Percentiles rank a stretch among this genome's conserved stretches.
These are phyloP conservation scores for Dufourea novaeangliae DNA, from an alignment of 1,140 invertebrate species.

Conservation along the genomic window DNA sequence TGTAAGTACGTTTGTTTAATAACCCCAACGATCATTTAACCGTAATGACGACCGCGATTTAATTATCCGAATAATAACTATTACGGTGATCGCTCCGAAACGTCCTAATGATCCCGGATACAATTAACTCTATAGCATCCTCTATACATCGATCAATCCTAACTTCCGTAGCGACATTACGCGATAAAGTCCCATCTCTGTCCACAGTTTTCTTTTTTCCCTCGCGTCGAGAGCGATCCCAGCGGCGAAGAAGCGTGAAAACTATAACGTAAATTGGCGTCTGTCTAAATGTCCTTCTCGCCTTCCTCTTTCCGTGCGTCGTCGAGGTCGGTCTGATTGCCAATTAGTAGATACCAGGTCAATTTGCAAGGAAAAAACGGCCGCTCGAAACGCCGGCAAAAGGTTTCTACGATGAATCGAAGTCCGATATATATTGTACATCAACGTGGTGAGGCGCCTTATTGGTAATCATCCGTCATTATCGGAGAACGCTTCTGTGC, in stretches of 20 bases:
- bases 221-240: neutral
- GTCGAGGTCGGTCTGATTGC: slow-evolving; percentile 43
- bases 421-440: slow-evolving; percentile 25
- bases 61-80: slow-evolving; percentile 9
- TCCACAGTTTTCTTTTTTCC: neutral
- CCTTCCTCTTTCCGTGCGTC: slow-evolving; percentile 25
- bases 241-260: slow-evolving; percentile 39
- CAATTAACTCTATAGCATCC: slow-evolving; percentile 1
- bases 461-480: slow-evolving; percentile 39
- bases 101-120: slow-evolving; percentile 36
- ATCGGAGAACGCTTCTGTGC: slow-evolving; percentile 24
- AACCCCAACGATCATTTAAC: slow-evolving; percentile 2
- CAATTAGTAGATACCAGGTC: slow-evolving; percentile 60
- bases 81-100: neutral
- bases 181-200: neutral
- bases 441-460: slow-evolving; percentile 5
- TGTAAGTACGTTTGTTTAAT: slow-evolving; percentile 6
- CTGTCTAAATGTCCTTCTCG: slow-evolving; percentile 34
- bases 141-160: neutral
- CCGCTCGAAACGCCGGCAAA: neutral
- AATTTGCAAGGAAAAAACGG: slow-evolving; percentile 38
- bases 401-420: slow-evolving; percentile 32
- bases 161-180: neutral
- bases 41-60: neutral
- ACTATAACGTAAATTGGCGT: slow-evolving; percentile 30